Conservation (phyloP, 1,140 invertebrate species). For the Bilobella aurantiaca region DNA sequence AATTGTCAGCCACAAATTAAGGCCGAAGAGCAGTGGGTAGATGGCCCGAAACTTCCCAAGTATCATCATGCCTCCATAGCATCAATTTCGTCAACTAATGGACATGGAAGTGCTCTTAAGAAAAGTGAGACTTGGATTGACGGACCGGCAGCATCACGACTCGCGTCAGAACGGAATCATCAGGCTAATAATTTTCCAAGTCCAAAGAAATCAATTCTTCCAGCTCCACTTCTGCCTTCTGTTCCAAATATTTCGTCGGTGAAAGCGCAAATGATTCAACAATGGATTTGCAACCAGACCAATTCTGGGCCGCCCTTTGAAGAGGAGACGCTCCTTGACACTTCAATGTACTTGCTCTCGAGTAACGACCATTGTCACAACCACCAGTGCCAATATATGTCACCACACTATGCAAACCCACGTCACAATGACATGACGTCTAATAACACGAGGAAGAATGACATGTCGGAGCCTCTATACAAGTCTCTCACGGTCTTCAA, state of each 20-base stretch:
- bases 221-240: neutral
- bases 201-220: constrained; percentile 35
- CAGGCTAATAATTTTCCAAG: constrained; percentile 34
- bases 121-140: constrained; percentile 89
- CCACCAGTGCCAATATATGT: neutral
- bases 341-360: neutral
- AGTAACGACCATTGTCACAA: neutral
- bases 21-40: constrained; percentile 84
- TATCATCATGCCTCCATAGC: constrained; percentile 25
- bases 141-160: constrained; percentile 48
- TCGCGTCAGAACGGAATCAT: constrained; percentile 28
- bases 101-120: constrained; percentile 5
- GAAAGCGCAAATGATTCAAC: constrained; percentile 61
- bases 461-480: too few species aligned
- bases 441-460: constrained; percentile 24
- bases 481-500: constrained; percentile 56
- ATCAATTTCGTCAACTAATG: neutral
- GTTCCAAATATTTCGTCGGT: constrained; percentile 15
- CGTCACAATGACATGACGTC: neutral
- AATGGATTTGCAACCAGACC: constrained; percentile 81
- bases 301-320: constrained; percentile 9
- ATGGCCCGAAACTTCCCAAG: constrained; percentile 78
- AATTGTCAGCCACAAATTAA: constrained; percentile 13
- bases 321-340: neutral
- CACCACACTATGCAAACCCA: constrained; percentile 8